A percentile compares a stretch with the other conserved stretches of the same genome.
Conservation (phyloP, 2,797 vertebrate species). For the Thripadectes ignobilis region DNA sequence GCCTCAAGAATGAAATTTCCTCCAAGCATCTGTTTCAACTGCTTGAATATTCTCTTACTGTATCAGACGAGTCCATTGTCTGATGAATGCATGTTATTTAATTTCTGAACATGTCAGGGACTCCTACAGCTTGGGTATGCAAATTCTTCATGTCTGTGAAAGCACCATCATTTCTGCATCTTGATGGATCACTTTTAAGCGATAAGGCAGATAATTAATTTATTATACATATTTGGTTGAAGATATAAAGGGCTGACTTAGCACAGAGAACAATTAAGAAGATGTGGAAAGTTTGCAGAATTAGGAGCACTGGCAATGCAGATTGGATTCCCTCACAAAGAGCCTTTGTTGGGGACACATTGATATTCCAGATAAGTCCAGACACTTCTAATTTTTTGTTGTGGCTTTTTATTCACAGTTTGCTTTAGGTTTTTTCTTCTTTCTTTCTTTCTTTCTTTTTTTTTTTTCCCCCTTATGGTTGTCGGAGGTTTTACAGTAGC, state of each 20-base stretch:
- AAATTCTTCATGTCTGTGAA: background rate
- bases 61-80: background rate
- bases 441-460: fast-evolving
- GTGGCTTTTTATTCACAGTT: background rate
- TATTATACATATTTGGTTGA: background rate
- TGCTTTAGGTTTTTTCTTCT: background rate
- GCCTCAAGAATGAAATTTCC: constrained; percentile 16
- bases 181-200: background rate
- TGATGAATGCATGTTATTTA: constrained; percentile 21
- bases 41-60: constrained; percentile 23
- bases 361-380: constrained; percentile 59
- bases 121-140: background rate
- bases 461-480: background rate
- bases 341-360: constrained; percentile 50
- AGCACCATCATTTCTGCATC: background rate
- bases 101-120: constrained; percentile 29
- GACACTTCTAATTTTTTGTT: background rate
- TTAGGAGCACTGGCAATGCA: background rate
- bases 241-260: background rate
- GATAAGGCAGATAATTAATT: background rate
- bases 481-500: constrained; percentile 34
- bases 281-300: constrained; percentile 50
- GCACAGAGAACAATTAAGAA: background rate
- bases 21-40: constrained; percentile 32
- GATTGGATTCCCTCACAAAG: constrained; percentile 11